phyloP scores from a whole-genome alignment of 2,888 invertebrate species.

The Bombylius major region DNA sequence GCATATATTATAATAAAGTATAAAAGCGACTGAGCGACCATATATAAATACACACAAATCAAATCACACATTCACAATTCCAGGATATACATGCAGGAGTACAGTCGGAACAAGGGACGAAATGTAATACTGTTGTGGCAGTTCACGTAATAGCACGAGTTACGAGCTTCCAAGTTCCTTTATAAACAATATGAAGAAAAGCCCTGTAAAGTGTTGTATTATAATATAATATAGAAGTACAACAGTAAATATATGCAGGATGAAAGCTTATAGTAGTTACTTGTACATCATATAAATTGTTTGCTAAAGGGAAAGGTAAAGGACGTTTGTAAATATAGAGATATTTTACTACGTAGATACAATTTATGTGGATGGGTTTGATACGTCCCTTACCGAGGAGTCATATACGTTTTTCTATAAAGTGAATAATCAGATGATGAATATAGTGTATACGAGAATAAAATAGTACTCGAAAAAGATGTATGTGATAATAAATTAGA shows the following conservation, averaged over 20 bases:
- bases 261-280: too few relatives aligned
- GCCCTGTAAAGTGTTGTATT: too few relatives aligned
- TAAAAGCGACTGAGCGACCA: background rate
- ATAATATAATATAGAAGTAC: background rate
- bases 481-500: slow-evolving; percentile 16
- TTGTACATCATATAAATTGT: too few relatives aligned
- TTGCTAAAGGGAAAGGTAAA: too few relatives aligned
- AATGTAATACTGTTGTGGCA: background rate
- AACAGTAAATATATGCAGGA: background rate
- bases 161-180: background rate
- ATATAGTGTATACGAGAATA: slow-evolving; percentile 10
- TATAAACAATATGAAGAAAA: background rate
- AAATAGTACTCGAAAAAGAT: slow-evolving; percentile 14
- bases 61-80: background rate
- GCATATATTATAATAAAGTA: background rate
- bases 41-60: background rate
- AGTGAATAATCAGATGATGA: slow-evolving; percentile 6
- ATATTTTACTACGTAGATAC: too few relatives aligned
- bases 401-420: too few relatives aligned
- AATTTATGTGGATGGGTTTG: too few relatives aligned
- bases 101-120: too few relatives aligned
- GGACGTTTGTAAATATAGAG: too few relatives aligned
- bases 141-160: background rate
- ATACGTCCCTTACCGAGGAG: too few relatives aligned
- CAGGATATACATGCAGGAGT: background rate